Base-by-base conservation (phyloP, 2,113 vertebrate species). In the Tachycineta bicolor region DNA sequence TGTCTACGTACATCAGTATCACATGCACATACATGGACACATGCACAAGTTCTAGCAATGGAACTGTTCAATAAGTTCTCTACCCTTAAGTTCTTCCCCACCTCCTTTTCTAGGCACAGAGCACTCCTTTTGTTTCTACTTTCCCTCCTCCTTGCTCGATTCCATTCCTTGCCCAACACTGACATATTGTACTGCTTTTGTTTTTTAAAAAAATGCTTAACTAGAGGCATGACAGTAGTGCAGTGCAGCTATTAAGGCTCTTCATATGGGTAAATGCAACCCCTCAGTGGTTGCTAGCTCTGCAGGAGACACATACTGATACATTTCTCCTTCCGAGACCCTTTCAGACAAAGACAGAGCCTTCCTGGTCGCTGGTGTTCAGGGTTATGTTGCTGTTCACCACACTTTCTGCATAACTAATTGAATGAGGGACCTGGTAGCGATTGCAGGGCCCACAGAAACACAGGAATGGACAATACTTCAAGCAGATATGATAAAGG, bases 301-400 rank as follows among this genome's bases (percentile, higher is more conserved):
- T 63, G 41, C 53, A 58, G 63, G 23, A 83, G 46, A 46, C 14
- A 26, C 13, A 9, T 25, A 47, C 31, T 26, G 37, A 64, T 2
- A 34, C 4, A 10, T 60, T 93, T 93, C 41, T 70, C 39, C 59
- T 83, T 77, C 55, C 22, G 21, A 55, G 56, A 62, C 28, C 16
- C 58, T 41, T 75, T 96, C 90, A 98, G 89, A 95, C 53, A 0
- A 97, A 90, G 28, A 97, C 31, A 29, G 97, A 97, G 0, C 10
- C 58, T 0, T 97, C 97, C 26, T 96, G 98, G 5, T 98, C 97
- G 0, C 95, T 98, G 15, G 97, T 98, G 44, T 92, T 97, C 34
- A 96, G 70, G 18, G 98, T 98, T 3, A 93, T 23, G 43, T 83
- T 97, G 88, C 97, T 97, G 74, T 75, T 92, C 23, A 94, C 13